A percentile compares a stretch with the other conserved stretches of the same genome.
phyloP scores from a whole-genome alignment of 2,888 invertebrate genomes.

The Odontocerum albicorne region DNA sequence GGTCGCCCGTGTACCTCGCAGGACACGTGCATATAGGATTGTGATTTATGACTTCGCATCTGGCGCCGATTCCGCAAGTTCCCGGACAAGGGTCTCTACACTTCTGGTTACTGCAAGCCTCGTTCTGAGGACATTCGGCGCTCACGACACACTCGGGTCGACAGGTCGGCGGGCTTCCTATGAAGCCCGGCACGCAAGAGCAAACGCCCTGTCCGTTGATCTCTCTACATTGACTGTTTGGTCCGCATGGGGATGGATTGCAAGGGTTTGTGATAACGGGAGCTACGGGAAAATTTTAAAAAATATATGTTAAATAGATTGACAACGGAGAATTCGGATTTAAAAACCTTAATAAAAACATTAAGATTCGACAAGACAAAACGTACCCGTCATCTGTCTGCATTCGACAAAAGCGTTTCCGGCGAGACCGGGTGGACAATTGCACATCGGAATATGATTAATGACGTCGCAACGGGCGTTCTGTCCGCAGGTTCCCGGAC shows the following conservation, averaged over 20 bases:
- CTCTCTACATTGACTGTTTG: constrained; percentile 74
- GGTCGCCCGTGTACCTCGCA: constrained; percentile 70
- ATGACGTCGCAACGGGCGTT: constrained; percentile 75
- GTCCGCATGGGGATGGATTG: constrained; percentile 72
- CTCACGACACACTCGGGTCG: constrained; percentile 79
- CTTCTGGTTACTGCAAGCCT: constrained; percentile 78
- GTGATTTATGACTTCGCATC: constrained; percentile 75
- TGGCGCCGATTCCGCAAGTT: constrained; percentile 71
- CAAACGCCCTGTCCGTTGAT: constrained; percentile 75
- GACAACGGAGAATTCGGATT: too few species aligned
- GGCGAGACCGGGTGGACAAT: constrained; percentile 67
- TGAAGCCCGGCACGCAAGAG: constrained; percentile 70
- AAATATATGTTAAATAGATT: too few species aligned
- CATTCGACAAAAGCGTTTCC: constrained; percentile 77
- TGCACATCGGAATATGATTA: constrained; percentile 78
- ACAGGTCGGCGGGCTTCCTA: constrained; percentile 76
- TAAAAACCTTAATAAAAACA: too few species aligned
- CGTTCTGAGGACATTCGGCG: constrained; percentile 71
- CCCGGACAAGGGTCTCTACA: constrained; percentile 79
- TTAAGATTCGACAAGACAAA: too few species aligned
- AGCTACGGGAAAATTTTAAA: constrained; percentile 40
- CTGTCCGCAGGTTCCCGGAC: constrained; percentile 67
- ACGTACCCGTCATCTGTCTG: constrained; percentile 56
- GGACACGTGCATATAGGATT: constrained; percentile 79
- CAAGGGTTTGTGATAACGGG: constrained; percentile 45